Evolutionary conservation across 2,888 invertebrate species (phyloP), one percentile per base, ranked within the genome.

Genomic region (Lasioglossum lativentre): DNA sequence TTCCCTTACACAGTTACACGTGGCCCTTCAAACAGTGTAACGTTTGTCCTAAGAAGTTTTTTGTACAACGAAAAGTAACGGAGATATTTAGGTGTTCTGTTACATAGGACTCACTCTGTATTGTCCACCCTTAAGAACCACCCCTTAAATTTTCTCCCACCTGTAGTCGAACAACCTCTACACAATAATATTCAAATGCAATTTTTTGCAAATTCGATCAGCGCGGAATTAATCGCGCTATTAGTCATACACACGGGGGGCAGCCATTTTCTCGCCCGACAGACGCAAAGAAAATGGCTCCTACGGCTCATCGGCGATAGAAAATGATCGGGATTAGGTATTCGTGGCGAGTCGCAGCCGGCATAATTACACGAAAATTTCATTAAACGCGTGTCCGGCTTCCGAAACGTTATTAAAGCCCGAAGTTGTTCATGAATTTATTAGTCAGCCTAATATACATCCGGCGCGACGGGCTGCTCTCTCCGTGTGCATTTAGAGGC

Each of bases 361-460:
- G 27, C 40, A 38, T 77, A 83, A 73, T 83, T 68, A 47, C 83
- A 56, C 73, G 19, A 70, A 84, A 77, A 83, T 84, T 83, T 83
- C 73, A 84, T 84, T 83, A 83, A 83, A 77, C 73, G 68, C 40
- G 83, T 30, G 77, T 47, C 77, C 68, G 52, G 38, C 74, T 23
- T 38, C 23, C 8, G 45, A 68, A 77, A 84, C 83, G 83, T 77
- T 84, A 84, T 84, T 84, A 84, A 78, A 83, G 59, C 72, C 76
- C 68, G 38, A 59, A 78, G 73, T 83, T 84, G 78, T 68, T 47
- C 76, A 66, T 52, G 83, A 77, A 84, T 84, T 83, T 83, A 84
- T 84, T 77, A 84, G 56, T 73, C 52, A 23, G 34, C 27, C 59
- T 47, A 77, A 83, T 74, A 83, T 73, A 47, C 38, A 52, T 73